phyloP scores from a whole-genome alignment of 2,888 invertebrate species.

The Ectropis crepuscularia region DNA sequence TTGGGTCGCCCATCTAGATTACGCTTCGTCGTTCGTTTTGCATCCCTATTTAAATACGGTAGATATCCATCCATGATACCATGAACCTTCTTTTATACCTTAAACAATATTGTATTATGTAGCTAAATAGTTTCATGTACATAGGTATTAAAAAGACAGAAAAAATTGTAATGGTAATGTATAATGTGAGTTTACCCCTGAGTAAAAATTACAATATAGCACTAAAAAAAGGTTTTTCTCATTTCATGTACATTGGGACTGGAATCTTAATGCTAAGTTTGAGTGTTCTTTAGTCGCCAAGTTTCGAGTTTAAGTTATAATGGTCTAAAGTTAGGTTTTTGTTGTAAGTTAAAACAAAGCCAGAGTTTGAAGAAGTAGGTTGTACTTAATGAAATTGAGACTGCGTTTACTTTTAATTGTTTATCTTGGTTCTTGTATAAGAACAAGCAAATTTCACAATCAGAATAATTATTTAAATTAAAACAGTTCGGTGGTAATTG shows the following conservation, averaged over 20 bases:
- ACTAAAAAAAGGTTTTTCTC: neutral
- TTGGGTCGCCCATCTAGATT: too few species aligned
- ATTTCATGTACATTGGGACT: slow-evolving; percentile 6
- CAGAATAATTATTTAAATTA: neutral
- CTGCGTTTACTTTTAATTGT: slow-evolving; percentile 18
- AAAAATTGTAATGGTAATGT: too few species aligned
- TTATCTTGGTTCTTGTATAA: slow-evolving; percentile 7
- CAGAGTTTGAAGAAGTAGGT: slow-evolving; percentile 12
- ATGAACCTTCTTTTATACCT: too few species aligned
- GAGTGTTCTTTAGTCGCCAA: slow-evolving; percentile 18
- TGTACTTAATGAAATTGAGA: slow-evolving; percentile 23
- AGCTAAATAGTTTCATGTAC: too few species aligned
- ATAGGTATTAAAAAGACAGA: too few species aligned
- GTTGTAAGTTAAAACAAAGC: slow-evolving; percentile 23
- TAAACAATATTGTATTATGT: too few species aligned
- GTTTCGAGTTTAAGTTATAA: slow-evolving; percentile 18
- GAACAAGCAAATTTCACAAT: slow-evolving; percentile 3
- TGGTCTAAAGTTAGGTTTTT: slow-evolving; percentile 21
- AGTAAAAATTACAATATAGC: too few species aligned
- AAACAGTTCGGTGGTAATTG: neutral
- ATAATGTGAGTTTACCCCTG: too few species aligned
- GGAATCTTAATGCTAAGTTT: slow-evolving; percentile 13
- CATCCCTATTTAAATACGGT: too few species aligned
- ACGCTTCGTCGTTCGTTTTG: too few species aligned
- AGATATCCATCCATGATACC: too few species aligned